Evolutionary conservation across 2,797 vertebrate genomes (phyloP), one percentile per base, ranked within the genome.

Genomic region (Melanotaenia nigrans): DNA sequence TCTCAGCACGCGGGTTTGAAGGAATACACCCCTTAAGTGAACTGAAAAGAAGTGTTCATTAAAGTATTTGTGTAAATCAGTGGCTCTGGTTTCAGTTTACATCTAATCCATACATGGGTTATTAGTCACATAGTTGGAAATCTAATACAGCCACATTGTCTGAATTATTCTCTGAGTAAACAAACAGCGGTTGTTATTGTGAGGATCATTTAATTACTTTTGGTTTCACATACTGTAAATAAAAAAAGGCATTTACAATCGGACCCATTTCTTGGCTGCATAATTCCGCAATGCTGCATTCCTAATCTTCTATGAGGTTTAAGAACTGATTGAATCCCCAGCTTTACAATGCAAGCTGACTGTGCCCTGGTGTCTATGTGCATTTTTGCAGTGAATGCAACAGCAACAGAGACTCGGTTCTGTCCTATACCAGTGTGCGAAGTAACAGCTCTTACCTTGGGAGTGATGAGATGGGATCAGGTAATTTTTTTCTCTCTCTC

Each of bases 401-500:
- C 95, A 99, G 98, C 82, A 99, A 99, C 90, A 94, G 98, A 57
- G 98, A 99, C 85, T 99, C 98, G 0, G 98, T 99, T 61, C 72
- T 99, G 83, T 99, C 98, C 3, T 99, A 98, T 92, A 99, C 98
- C 78, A 99, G 98, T 0, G 96, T 99, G 68, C 92, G 98, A 54
- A 99, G 98, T 67, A 99, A 97, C 86, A 99, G 98, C 90, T 99
- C 98, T 0, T 99, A 99, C 90, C 89, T 99, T 84, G 97, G 98
- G 62, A 99, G 98, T 0, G 98, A 99, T 0, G 98, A 99, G 92
- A 99, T 99, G 97, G 98, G 98, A 64, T 99, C 98, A 85, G 98
- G 98, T 99, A 92, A 95, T 38, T 12, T 3, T 57, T 51, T 25
- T 0, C 4, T 16, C 5, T 45, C 54, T 81, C 51, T 65, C 5